Conservation (phyloP, 1,140 invertebrate genomes). For the Choristoneura fumiferana region DNA sequence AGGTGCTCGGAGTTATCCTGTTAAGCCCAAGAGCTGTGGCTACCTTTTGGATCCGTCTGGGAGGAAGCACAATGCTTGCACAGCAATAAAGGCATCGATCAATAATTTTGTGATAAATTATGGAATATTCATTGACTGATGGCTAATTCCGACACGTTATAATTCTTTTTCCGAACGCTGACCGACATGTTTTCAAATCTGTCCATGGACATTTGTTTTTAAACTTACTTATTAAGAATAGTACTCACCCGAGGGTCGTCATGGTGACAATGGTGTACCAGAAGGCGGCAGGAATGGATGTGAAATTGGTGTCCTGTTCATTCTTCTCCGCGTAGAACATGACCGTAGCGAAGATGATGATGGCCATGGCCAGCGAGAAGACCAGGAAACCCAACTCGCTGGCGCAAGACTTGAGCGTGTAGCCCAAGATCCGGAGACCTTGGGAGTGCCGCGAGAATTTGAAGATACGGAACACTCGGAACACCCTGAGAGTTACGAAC, state of each 20-base stretch:
- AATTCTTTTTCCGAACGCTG: too few species aligned
- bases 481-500: constrained; percentile 98
- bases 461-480: constrained; percentile 99
- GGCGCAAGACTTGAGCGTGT: constrained; percentile 99
- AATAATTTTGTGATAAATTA: too few species aligned
- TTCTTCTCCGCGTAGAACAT: constrained; percentile 99
- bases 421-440: constrained; percentile 98
- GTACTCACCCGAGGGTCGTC: constrained; percentile 98
- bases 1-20: too few species aligned
- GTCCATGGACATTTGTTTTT: too few species aligned
- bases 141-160: too few species aligned
- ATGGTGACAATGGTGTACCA: constrained; percentile 99
- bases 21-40: too few species aligned
- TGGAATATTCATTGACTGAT: too few species aligned
- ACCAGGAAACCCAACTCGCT: constrained; percentile 99
- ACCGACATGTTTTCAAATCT: too few species aligned
- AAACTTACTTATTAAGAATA: too few species aligned
- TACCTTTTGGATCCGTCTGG: too few species aligned
- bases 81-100: too few species aligned
- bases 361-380: constrained; percentile 99
- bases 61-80: too few species aligned
- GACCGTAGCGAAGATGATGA: constrained; percentile 99
- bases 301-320: constrained; percentile 96
- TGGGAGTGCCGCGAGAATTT: constrained; percentile 99
- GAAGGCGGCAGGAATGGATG: constrained; percentile 98